phyloP scores from a whole-genome alignment of 2,797 vertebrate species.

The Paedocypris micromegethes region DNA sequence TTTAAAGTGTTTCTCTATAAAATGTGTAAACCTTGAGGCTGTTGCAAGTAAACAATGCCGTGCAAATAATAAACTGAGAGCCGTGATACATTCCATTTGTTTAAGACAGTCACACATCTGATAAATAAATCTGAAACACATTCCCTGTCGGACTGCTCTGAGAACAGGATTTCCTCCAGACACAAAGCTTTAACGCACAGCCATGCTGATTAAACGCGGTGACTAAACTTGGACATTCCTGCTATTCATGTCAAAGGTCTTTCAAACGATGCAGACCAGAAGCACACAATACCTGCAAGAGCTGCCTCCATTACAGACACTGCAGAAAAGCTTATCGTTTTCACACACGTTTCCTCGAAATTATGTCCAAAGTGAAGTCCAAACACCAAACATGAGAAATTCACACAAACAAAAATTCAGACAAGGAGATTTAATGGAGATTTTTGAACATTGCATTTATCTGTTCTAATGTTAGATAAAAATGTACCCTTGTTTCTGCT shows the following conservation, averaged over 20 bases:
- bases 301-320: neutral
- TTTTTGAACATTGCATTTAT: too few species aligned
- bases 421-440: too few species aligned
- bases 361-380: neutral
- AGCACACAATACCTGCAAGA: neutral
- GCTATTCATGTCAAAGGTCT: constrained; percentile 64
- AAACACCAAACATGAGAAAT: neutral
- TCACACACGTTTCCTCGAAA: neutral
- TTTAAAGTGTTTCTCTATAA: too few species aligned
- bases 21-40: too few species aligned
- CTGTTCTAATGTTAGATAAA: too few species aligned
- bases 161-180: constrained; percentile 72
- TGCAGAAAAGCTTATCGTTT: neutral
- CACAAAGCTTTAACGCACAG: constrained; percentile 58
- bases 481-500: too few species aligned
- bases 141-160: constrained; percentile 8
- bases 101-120: constrained; percentile 1
- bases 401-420: too few species aligned
- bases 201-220: constrained; percentile 59
- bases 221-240: constrained; percentile 58
- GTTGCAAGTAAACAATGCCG: too few species aligned
- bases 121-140: constrained; percentile 29
- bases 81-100: too few species aligned
- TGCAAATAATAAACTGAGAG: too few species aligned
- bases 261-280: constrained; percentile 13